Conservation (phyloP, 2,888 invertebrate genomes). For the Alitta virens region DNA sequence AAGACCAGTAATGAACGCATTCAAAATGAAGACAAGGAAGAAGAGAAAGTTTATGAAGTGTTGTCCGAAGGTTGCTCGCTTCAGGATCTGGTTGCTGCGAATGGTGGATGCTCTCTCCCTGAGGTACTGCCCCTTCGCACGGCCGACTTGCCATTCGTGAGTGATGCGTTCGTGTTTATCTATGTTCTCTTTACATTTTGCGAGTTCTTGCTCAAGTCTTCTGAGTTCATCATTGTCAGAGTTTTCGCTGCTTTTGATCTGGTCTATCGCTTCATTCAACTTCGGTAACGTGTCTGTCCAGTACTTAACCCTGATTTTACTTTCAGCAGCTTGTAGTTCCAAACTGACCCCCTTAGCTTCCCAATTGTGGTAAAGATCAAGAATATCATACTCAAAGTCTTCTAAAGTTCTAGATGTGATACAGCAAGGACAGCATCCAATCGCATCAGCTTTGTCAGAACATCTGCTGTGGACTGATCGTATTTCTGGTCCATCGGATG, state of each 20-base stretch:
- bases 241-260: too few relatives aligned
- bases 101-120: neutral
- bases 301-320: too few relatives aligned
- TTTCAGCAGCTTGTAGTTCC: neutral
- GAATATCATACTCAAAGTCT: conserved; percentile 2
- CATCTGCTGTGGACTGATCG: neutral
- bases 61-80: conserved; percentile 1
- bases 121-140: neutral
- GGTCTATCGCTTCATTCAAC: too few relatives aligned
- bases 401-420: neutral
- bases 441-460: neutral
- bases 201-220: too few relatives aligned
- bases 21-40: conserved; percentile 1
- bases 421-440: conserved; percentile 2
- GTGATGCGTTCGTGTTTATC: neutral
- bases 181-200: neutral
- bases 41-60: neutral
- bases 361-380: conserved; percentile 5
- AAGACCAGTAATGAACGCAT: conserved; percentile 5
- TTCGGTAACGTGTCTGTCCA: too few relatives aligned
- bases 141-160: too few relatives aligned
- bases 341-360: neutral
- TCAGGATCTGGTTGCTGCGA: neutral
- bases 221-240: neutral
- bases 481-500: neutral